Evolutionary conservation across 2,113 vertebrate species (phyloP).

Genomic region (Dipodomys merriami): DNA sequence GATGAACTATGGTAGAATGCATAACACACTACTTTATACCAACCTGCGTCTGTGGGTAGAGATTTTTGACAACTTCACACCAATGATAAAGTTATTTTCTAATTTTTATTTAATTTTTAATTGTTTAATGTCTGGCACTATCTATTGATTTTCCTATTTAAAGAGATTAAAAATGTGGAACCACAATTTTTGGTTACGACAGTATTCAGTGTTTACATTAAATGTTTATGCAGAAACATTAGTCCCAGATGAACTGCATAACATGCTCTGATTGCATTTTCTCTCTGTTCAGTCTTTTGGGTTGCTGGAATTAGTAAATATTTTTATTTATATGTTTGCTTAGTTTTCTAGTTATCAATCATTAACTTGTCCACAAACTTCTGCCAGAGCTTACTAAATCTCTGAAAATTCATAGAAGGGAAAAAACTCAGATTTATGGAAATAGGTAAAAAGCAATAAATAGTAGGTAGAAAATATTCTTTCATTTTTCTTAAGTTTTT

Average conservation of each 20-base stretch:
- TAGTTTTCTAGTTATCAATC: slow-evolving; percentile 20
- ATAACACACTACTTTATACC: slow-evolving; percentile 18
- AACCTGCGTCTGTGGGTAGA: background rate
- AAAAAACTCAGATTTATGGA: background rate
- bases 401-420: background rate
- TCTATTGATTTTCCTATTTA: background rate
- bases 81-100: background rate
- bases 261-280: background rate
- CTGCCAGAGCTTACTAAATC: background rate
- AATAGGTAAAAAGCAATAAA: background rate
- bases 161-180: background rate
- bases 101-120: background rate
- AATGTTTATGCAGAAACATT: background rate
- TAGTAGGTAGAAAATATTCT: slow-evolving; percentile 3
- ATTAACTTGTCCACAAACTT: slow-evolving; percentile 37
- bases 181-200: background rate
- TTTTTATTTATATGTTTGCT: slow-evolving; percentile 12
- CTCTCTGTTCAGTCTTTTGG: background rate
- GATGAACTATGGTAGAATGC: background rate
- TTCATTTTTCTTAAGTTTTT: background rate
- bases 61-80: background rate
- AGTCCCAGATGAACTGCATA: background rate
- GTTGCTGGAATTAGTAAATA: background rate
- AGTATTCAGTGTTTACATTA: background rate
- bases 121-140: background rate